Evolutionary conservation across 2,888 invertebrate genomes (phyloP).

Genomic region (Aproaerema taeniolella): DNA sequence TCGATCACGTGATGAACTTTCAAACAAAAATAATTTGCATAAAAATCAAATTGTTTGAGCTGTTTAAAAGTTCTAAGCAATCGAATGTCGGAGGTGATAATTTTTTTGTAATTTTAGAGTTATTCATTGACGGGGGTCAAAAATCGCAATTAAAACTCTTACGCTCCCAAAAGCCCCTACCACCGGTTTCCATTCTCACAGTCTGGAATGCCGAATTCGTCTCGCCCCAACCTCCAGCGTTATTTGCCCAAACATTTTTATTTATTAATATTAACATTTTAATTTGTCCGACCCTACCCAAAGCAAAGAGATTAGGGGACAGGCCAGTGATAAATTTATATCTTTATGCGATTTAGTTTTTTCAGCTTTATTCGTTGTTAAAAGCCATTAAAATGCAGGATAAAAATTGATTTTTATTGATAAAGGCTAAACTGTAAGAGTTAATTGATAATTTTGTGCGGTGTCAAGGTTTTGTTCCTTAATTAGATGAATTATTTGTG

Average conservation of each 20-base stretch:
- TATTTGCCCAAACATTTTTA: slow-evolving; percentile 40
- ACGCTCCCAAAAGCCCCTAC: too few species aligned
- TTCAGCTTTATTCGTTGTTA: slow-evolving; percentile 25
- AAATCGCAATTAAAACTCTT: too few species aligned
- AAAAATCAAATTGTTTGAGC: too few species aligned
- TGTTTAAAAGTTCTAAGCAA: too few species aligned
- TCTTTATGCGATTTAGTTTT: slow-evolving; percentile 35
- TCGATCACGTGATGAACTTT: too few species aligned
- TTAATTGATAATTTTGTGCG: slow-evolving; percentile 10
- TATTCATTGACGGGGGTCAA: too few species aligned
- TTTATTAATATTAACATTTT: slow-evolving; percentile 39
- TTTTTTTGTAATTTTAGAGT: too few species aligned
- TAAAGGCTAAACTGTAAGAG: slow-evolving; percentile 10
- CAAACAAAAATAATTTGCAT: too few species aligned
- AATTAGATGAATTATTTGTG: too few species aligned
- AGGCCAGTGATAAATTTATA: slow-evolving; percentile 36
- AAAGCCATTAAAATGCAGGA: slow-evolving; percentile 10
- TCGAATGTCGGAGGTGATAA: too few species aligned
- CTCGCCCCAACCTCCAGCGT: slow-evolving; percentile 27
- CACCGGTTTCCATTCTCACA: slow-evolving; percentile 14
- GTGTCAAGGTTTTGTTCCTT: too few species aligned
- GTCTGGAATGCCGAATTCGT: slow-evolving; percentile 37
- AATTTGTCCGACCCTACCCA: slow-evolving; percentile 33
- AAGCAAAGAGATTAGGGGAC: slow-evolving; percentile 35
- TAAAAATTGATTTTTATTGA: slow-evolving; percentile 19